phyloP scores from a whole-genome alignment of 2,888 invertebrate genomes.

The Marronus borbonicus region DNA sequence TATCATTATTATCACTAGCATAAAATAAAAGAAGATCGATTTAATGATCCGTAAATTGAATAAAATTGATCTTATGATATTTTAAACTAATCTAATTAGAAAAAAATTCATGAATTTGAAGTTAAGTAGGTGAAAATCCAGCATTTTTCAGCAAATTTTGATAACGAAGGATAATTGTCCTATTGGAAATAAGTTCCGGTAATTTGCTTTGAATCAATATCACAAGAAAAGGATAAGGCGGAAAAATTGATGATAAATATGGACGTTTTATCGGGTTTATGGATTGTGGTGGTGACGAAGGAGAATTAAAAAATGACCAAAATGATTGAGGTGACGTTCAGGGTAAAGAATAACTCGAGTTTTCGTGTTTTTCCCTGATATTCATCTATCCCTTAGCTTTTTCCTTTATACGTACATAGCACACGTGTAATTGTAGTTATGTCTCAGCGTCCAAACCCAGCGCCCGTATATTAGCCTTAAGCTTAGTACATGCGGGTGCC shows the following conservation, averaged over 20 bases:
- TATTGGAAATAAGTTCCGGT: background rate
- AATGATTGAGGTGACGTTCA: too few relatives aligned
- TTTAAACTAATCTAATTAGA: background rate
- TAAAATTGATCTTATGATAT: background rate
- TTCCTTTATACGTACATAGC: background rate
- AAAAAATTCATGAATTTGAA: background rate
- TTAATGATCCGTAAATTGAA: background rate
- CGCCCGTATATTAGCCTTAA: background rate
- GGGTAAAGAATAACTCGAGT: too few relatives aligned
- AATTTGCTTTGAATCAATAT: too few relatives aligned
- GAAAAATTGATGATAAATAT: too few relatives aligned
- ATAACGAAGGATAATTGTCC: background rate
- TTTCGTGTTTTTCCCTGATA: too few relatives aligned
- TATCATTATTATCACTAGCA: background rate
- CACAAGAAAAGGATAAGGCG: too few relatives aligned
- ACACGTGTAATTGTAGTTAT: background rate
- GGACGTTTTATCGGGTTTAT: too few relatives aligned
- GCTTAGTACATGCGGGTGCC: background rate
- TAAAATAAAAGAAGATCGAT: conserved; percentile 2
- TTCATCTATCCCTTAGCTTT: too few relatives aligned
- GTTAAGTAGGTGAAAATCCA: background rate
- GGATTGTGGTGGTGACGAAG: too few relatives aligned
- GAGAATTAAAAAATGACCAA: too few relatives aligned
- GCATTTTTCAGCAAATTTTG: background rate
- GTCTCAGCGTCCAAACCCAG: background rate